Conservation (phyloP, 2,888 invertebrate genomes). For the Mantis religiosa region DNA sequence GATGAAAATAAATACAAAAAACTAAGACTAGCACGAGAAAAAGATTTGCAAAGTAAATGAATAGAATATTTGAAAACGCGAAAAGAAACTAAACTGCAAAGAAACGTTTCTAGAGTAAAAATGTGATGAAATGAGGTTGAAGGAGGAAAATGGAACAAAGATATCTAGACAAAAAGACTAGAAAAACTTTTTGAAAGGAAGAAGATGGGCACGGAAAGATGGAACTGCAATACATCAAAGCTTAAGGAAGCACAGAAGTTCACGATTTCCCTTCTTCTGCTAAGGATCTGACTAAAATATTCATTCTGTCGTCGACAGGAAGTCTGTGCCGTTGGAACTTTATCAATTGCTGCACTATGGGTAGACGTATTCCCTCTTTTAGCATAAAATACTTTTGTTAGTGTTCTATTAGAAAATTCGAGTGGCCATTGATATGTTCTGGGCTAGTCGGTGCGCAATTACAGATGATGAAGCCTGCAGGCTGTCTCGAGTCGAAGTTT, state of each 20-base stretch:
- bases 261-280: background rate
- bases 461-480: too few species aligned
- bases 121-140: background rate
- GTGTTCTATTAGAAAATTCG: too few species aligned
- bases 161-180: background rate
- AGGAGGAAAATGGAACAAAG: background rate
- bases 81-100: background rate
- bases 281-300: background rate
- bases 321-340: background rate
- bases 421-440: too few species aligned
- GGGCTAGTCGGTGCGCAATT: too few species aligned
- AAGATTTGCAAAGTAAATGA: too few species aligned
- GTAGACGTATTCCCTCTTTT: too few species aligned
- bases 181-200: background rate
- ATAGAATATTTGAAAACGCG: too few species aligned
- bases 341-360: background rate
- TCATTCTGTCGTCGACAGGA: background rate
- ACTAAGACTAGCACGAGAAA: too few species aligned
- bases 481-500: too few species aligned
- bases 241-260: background rate
- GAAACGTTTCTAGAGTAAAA: background rate
- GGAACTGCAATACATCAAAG: background rate
- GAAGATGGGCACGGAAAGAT: background rate
- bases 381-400: too few species aligned
- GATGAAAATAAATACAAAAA: too few species aligned